Evolutionary conservation across 2,888 invertebrate species (phyloP), one percentile per base, ranked within the genome.

Genomic region (Lumbricus terrestris): DNA sequence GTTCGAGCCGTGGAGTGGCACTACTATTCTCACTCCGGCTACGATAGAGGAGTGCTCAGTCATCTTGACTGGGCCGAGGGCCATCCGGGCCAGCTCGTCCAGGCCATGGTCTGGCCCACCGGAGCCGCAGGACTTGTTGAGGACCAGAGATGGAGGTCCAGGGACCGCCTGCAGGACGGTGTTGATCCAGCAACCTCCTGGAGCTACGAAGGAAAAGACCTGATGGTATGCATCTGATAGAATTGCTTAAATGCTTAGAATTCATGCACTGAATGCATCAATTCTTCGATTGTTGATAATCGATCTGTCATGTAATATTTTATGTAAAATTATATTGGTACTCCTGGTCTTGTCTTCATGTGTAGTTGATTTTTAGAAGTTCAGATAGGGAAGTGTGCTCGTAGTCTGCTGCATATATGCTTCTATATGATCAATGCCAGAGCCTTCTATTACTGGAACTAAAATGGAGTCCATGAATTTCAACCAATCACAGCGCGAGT

Each of bases 1-100:
- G 93, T 94, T 3, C 98, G 98, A 94, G 96, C 98, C 92, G 97
- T 98, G 93, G 98, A 99, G 95, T 99, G 98, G 98, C 96, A 98
- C 85, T 98, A 98, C 95, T 98, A 85, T 85, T 85, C 85, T 85
- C 85, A 85, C 34, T 5, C 37, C 23, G 6, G 35, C 20, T 85
- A 20, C 8, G 85, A 85, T 34, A 69, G 35, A 85, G n/a, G 35
- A 85, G n/a, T 35, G 18, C 23, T 35, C 85, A 85, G 69, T 35
- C 35, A 85, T 33, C 85, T 69, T 85, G 85, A 85, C 85, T 85
- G 85, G 85, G 37, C 35, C 35, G 85, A 85, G 1, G 85, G 35
- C 34, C 6, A 37, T 34, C 35, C 85, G n/a, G 85, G 85, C 35
- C 35, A 37, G 35, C 69, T 69, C 29, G n/a, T 69, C 69, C 69